Evolutionary conservation across 2,888 invertebrate genomes (phyloP).

Genomic region (Drosophila merina): DNA sequence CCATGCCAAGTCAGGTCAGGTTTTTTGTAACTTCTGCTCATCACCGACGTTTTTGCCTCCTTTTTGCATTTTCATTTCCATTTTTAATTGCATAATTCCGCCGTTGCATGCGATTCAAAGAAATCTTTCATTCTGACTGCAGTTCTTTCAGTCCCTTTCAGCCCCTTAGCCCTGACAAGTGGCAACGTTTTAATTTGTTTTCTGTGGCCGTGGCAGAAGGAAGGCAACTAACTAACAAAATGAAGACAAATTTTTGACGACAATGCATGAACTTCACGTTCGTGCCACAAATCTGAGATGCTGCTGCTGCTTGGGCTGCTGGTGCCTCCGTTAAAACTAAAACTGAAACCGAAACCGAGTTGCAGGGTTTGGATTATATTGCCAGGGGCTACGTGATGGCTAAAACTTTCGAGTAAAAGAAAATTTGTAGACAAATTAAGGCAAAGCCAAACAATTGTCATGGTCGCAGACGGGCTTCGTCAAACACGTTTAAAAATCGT

Average conservation of each 20-base stretch:
- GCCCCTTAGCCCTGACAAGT: constrained; percentile 42
- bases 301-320: constrained; percentile 40
- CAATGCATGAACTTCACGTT: constrained; percentile 77
- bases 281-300: constrained; percentile 76
- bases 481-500: constrained; percentile 76
- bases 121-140: constrained; percentile 39
- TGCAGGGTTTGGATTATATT: constrained; percentile 5
- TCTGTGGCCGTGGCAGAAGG: constrained; percentile 24
- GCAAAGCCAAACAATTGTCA: constrained; percentile 68
- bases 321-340: constrained; percentile 10
- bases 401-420: constrained; percentile 39
- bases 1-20: constrained; percentile 27
- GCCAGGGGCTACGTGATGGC: constrained; percentile 51
- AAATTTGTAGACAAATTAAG: constrained; percentile 77
- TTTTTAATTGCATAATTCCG: constrained; percentile 77
- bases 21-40: constrained; percentile 33
- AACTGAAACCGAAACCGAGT: constrained; percentile 53
- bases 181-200: constrained; percentile 75
- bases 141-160: constrained; percentile 1
- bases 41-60: constrained; percentile 24
- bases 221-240: constrained; percentile 51
- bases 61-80: constrained; percentile 54
- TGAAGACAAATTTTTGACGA: constrained; percentile 62
- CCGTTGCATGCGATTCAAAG: constrained; percentile 66
- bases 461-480: constrained; percentile 40